These are phyloP conservation scores for Bimastos eiseni DNA, from an alignment of 2,888 invertebrate genomes.

Conservation along the genomic window DNA sequence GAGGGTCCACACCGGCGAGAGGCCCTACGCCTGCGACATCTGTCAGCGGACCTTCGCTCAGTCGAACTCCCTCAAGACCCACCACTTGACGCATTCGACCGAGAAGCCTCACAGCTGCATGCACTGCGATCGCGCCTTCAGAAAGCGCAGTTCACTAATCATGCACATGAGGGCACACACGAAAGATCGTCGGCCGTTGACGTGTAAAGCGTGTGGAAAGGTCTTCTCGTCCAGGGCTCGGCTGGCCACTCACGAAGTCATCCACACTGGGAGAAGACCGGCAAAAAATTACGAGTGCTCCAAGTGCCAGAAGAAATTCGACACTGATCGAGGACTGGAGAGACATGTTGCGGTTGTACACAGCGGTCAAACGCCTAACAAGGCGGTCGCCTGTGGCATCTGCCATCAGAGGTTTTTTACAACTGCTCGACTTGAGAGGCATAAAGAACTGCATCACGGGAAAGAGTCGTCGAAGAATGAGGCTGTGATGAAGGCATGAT, in stretches of 20 bases:
- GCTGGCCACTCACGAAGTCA: background rate
- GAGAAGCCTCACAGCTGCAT: background rate
- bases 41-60: background rate
- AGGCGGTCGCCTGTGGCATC: background rate
- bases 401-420: background rate
- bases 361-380: background rate
- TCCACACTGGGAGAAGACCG: background rate
- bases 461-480: background rate
- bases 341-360: background rate
- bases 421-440: background rate
- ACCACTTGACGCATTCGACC: background rate
- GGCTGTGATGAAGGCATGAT: background rate
- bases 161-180: background rate
- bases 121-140: background rate
- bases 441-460: background rate
- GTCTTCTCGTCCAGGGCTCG: background rate
- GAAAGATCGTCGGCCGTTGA: background rate
- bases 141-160: background rate
- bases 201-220: background rate
- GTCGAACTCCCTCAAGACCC: background rate
- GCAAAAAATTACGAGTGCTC: background rate
- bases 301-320: background rate
- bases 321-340: background rate
- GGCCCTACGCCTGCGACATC: background rate
- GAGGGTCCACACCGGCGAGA: background rate